Base-by-base conservation (phyloP, 2,113 vertebrate species). In the Syngnathus typhle region DNA sequence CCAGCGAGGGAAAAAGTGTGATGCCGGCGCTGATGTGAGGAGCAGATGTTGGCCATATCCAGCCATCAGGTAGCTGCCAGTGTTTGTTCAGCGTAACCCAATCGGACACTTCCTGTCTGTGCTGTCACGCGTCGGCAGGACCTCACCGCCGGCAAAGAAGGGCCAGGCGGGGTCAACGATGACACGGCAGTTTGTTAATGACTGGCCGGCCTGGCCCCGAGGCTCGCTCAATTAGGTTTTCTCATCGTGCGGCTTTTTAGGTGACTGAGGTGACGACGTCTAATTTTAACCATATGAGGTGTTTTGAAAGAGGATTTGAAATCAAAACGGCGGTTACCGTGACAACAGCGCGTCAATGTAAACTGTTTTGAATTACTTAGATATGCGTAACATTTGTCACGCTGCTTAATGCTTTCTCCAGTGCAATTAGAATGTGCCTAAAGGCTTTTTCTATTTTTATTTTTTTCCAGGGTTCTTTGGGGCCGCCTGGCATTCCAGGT, bases 401-500 rank as follows among this genome's bases (percentile, higher is more conserved):
- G 1, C 19, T 52, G 49, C 56, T 38, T 37, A 9, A 0, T 38
- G 60, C 18, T 68, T 60, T 66, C 4, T 71, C 5, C 4, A 32
- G 68, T 21, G 8, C 5, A n/a, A 51, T 47, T 60, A 16, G 9
- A 67, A 7, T 39, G 27, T n/a, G n/a, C 6, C 8, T 73, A 47
- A 69, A 73, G 38, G 15, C 7, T 1, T 69, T 55, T 69, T 70
- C 16, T 67, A 47, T 73, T 79, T 76, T 6, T 23, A 76, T 72
- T 76, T 6, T 23, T 72, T 82, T 18, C 54, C 69, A 99, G 97
- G 97, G 97, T 84, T 93, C 90, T 36, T 7, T 90, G 0, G 97
- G 97, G 65, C 84, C 85, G 67, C 90, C 95, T 75, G 96, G 96
- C 44, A 77, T 89, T 68, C 89, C 95, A 68, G 96, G 96, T 75